Evolutionary conservation across 1,140 invertebrate species (phyloP), one percentile per base, ranked within the genome.

Genomic region (Philopotamus ludificatus): DNA sequence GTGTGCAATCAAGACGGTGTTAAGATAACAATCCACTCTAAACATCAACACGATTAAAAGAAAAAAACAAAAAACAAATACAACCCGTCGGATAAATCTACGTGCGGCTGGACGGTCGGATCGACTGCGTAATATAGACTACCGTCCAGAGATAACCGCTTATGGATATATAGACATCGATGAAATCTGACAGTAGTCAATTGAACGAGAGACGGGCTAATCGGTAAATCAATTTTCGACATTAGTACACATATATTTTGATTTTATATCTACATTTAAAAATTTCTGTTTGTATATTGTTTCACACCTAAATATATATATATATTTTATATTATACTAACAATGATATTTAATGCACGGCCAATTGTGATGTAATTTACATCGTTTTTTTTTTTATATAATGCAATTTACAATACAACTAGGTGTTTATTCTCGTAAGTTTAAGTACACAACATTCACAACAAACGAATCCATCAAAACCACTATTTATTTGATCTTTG

Each of bases 361-460:
- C 28, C 28, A 47, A 20, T 47, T 20, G 44, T 15, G 8, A 9
- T 20, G 44, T 47, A 47, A 47, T 9, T 16, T 47, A 47, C 44
- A 20, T 7, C 44, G 18, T 16, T n/a, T n/a, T n/a, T n/a, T n/a
- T n/a, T n/a, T n/a, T n/a, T n/a, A n/a, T n/a, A n/a, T n/a, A 47
- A 47, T 18, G 21, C 47, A 60, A 60, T 60, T 60, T 39, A 60
- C 57, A 41, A 60, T 34, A 47, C 57, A n/a, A 25, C 26, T 15
- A 53, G 23, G 26, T 60, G 41, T 60, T 22, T 60, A 45, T 60
- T 60, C 23, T 60, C 41, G 57, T 60, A 60, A 28, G 47, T 60
- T 70, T 70, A 70, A 70, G 68, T 70, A 70, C 68, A 70, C 68
- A 61, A 70, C 64, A 66, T 70, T 66, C 65, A 70, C 68, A 70